phyloP scores from a whole-genome alignment of 2,113 vertebrate species.

The Catagonus wagneri region DNA sequence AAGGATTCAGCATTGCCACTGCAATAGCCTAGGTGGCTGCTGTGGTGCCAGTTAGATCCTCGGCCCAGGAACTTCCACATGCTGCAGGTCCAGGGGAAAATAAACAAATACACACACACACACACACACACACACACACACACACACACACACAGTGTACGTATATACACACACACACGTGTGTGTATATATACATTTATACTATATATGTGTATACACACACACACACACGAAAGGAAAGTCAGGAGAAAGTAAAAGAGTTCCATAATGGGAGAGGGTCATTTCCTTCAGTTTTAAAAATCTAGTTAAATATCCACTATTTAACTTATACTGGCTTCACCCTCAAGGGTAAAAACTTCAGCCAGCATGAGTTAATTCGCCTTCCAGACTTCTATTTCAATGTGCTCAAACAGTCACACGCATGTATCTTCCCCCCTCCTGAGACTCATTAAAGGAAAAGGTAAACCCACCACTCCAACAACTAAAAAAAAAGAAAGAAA shows the following conservation, averaged over 20 bases:
- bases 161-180: too few species aligned
- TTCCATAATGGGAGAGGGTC: neutral
- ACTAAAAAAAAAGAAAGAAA: neutral
- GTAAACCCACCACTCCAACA: neutral
- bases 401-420: neutral
- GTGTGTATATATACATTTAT: too few species aligned
- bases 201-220: too few species aligned
- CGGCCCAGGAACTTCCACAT: too few species aligned
- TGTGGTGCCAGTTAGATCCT: too few species aligned
- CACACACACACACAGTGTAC: too few species aligned
- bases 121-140: too few species aligned
- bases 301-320: neutral
- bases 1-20: too few species aligned
- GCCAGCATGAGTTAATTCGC: neutral
- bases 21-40: too few species aligned
- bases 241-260: neutral
- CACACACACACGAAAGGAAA: neutral
- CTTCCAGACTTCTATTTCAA: neutral
- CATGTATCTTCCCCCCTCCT: neutral
- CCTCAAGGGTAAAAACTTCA: neutral
- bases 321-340: neutral
- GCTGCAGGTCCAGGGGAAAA: too few species aligned
- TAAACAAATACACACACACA: too few species aligned
- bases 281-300: neutral
- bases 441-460: conserved; percentile 33